Base-by-base conservation (phyloP, 2,113 vertebrate genomes). In the Ochotona princeps region DNA sequence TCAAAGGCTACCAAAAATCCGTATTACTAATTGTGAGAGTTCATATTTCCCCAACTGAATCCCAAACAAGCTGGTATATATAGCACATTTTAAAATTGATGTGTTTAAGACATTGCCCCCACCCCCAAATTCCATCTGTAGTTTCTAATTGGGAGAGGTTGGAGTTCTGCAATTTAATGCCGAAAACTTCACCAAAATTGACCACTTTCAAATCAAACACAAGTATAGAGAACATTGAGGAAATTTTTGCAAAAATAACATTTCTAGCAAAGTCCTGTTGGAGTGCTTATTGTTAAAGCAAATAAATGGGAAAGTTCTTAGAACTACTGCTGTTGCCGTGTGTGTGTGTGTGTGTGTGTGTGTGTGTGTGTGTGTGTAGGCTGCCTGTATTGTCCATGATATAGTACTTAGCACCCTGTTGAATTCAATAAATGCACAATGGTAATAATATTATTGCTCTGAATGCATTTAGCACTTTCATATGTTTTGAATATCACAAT, bases 381-480 rank as follows among this genome's bases (percentile, higher is more conserved):
- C 76, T 66, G 30, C 79, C 73, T 69, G 61, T 57, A 82, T 93
- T 93, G 90, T 94, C 94, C 92, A 84, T 92, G 93, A 83, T 44
- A 49, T 57, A 78, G 72, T 90, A 83, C 89, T 93, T 92, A 95
- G 86, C 86, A 93, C 32, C 54, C 83, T 80, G 67, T 73, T 94
- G 80, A 92, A 92, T 90, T 94, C 92, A 91, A 74, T 96, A 96
- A 94, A 91, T 95, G 92, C 91, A 90, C 86, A 74, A 54, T 49
- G 72, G 26, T 94, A 92, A 90, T 96, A 96, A 96, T 89, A 95
- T 93, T 93, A 94, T 95, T 95, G 89, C 95, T 96, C 75, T 65
- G 93, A 96, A 94, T 89, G 93, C 91, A 70, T 88, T 96, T 94
- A 91, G 86, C 69, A 74, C 91, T 91, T 92, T 76, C 75, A 89